These are phyloP conservation scores for Drosophila lowei DNA, from an alignment of 1,140 invertebrate species.

Conservation along the genomic window DNA sequence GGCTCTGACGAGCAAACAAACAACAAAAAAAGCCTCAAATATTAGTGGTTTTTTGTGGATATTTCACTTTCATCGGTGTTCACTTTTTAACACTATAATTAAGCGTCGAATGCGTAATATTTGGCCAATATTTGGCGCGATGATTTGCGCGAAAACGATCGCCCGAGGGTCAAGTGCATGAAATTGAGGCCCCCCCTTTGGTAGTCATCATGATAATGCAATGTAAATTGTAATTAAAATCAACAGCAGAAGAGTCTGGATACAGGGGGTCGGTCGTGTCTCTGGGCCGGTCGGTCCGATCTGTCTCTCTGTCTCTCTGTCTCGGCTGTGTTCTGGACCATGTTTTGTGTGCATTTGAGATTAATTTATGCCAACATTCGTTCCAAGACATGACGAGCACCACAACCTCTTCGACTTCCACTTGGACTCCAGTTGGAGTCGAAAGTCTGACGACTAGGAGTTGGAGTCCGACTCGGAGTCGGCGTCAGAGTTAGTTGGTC, in stretches of 20 bases:
- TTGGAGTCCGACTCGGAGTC: slow-evolving; percentile 6
- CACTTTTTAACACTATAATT: slow-evolving; percentile 40
- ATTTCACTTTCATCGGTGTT: slow-evolving; percentile 42
- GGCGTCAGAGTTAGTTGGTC: slow-evolving; percentile 51
- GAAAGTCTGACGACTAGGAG: slow-evolving; percentile 2
- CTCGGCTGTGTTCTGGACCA: slow-evolving; percentile 71
- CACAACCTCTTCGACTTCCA: slow-evolving; percentile 19
- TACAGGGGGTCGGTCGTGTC: too few species aligned
- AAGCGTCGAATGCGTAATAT: slow-evolving; percentile 58
- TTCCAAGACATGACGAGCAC: slow-evolving; percentile 60
- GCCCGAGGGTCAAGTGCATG: slow-evolving; percentile 65
- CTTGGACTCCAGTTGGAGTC: slow-evolving; percentile 25
- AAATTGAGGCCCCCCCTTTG: slow-evolving; percentile 22
- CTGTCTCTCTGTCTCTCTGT: slow-evolving; percentile 13
- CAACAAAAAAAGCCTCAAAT: background rate
- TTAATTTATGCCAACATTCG: slow-evolving; percentile 81
- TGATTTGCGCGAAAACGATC: slow-evolving; percentile 45
- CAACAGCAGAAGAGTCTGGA: slow-evolving; percentile 29
- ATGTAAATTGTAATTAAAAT: slow-evolving; percentile 56
- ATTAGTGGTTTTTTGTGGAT: slow-evolving; percentile 27
- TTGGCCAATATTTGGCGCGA: slow-evolving; percentile 35
- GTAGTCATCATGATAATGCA: slow-evolving; percentile 49
- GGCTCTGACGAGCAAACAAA: slow-evolving; percentile 19
- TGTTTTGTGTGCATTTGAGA: slow-evolving; percentile 79
- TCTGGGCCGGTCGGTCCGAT: background rate